Conservation (phyloP, 2,888 invertebrate species). For the Drosophila bunnanda region DNA sequence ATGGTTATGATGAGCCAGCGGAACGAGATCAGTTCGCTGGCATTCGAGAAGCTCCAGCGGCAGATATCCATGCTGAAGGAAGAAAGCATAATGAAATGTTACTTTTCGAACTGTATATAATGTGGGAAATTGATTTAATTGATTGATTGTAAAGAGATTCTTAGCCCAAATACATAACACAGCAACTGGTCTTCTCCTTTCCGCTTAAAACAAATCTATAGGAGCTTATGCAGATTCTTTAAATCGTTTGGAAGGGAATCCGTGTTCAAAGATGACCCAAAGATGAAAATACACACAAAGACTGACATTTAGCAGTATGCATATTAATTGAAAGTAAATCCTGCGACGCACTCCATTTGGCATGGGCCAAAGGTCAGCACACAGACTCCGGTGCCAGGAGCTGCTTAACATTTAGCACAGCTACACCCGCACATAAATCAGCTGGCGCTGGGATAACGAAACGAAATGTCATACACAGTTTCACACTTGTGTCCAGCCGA, state of each 20-base stretch:
- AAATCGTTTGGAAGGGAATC: not conserved
- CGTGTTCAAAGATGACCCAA: not conserved
- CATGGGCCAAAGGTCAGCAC: slow-evolving; percentile 33
- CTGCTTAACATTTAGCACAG: slow-evolving; percentile 33
- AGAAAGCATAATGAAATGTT: not conserved
- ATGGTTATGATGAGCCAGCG: slow-evolving; percentile 85
- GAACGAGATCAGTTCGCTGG: slow-evolving; percentile 84
- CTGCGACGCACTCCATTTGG: slow-evolving; percentile 12
- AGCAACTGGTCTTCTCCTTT: too few species aligned
- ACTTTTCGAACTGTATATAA: too few species aligned
- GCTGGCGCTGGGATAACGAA: slow-evolving; percentile 52
- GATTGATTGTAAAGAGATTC: too few species aligned
- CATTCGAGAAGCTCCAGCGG: slow-evolving; percentile 83
- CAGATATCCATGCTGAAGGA: slow-evolving; percentile 84
- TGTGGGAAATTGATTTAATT: too few species aligned
- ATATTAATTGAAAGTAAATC: slow-evolving; percentile 20
- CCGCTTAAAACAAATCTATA: too few species aligned
- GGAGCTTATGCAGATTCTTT: too few species aligned
- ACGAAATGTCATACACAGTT: slow-evolving; percentile 68
- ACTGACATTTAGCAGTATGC: slow-evolving; percentile 14
- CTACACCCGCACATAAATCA: slow-evolving; percentile 63
- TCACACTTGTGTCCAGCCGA: slow-evolving; percentile 56
- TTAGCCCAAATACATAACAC: too few species aligned
- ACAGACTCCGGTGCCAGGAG: slow-evolving; percentile 30
- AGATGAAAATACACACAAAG: not conserved